A percentile compares a stretch with the other conserved stretches of the same genome.
Conservation (phyloP, 2,888 invertebrate species). For the Limenitis camilla region DNA sequence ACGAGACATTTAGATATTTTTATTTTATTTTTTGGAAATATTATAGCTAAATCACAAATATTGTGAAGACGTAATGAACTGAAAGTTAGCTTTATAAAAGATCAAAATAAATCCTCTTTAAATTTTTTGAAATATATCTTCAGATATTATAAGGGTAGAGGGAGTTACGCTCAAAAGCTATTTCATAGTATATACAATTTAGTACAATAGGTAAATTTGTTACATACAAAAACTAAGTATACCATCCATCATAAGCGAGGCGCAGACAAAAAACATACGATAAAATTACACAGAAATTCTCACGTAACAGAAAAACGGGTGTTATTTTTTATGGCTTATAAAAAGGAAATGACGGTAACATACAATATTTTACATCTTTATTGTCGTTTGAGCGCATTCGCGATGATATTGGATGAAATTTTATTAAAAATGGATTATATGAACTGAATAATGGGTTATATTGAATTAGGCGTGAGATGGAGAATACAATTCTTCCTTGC, state of each 20-base stretch:
- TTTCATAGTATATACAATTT: background rate
- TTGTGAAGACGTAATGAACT: no score
- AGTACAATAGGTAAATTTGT: constrained; percentile 14
- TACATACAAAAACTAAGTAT: constrained; percentile 16
- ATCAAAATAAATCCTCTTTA: no score
- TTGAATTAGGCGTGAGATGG: no score
- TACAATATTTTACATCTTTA: constrained; percentile 29
- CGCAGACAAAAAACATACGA: constrained; percentile 22
- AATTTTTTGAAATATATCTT: no score
- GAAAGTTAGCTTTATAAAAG: no score
- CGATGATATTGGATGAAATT: constrained; percentile 20
- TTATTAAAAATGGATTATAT: background rate
- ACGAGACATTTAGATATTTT: no score
- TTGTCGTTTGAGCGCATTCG: constrained; percentile 24
- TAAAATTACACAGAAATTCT: constrained; percentile 27
- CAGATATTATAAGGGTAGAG: no score
- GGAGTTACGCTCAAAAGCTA: background rate
- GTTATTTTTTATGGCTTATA: constrained; percentile 32
- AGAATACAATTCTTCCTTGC: no score
- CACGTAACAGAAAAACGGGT: constrained; percentile 26
- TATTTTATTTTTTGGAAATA: no score
- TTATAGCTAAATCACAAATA: no score
- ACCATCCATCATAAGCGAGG: constrained; percentile 27
- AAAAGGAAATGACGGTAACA: constrained; percentile 32
- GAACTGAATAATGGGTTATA: no score